A percentile compares a stretch with the other conserved stretches of the same genome.
These are phyloP conservation scores for Neodon shergylaensis DNA, from an alignment of 2,113 vertebrate species.

Conservation along the genomic window DNA sequence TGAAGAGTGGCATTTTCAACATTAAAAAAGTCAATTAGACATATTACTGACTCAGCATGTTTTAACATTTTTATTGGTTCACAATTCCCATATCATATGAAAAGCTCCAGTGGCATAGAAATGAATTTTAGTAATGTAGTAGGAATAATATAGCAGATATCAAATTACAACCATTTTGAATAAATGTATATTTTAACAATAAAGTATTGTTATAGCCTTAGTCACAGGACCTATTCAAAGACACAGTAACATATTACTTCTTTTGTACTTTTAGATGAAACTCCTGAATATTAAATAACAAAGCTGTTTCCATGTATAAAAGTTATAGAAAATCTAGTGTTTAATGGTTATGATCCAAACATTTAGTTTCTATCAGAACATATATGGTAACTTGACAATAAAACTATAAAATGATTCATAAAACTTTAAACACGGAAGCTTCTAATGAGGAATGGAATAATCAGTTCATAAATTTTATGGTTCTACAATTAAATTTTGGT, in stretches of 20 bases:
- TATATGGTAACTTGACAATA: slow-evolving; percentile 42
- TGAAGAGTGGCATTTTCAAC: background rate
- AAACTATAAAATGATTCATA: slow-evolving; percentile 64
- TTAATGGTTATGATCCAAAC: background rate
- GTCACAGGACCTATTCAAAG: background rate
- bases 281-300: background rate
- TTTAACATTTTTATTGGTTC: background rate
- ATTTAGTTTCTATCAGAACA: slow-evolving; percentile 1
- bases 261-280: background rate
- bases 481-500: slow-evolving; percentile 62
- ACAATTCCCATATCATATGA: background rate
- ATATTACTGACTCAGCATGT: background rate
- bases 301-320: background rate
- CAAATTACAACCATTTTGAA: background rate
- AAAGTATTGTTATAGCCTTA: background rate
- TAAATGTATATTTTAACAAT: background rate
- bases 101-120: background rate
- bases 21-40: background rate
- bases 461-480: slow-evolving; percentile 74
- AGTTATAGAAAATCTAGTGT: slow-evolving; percentile 6
- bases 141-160: background rate
- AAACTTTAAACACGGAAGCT: slow-evolving; percentile 69
- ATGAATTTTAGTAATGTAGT: background rate
- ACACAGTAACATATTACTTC: background rate
- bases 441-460: slow-evolving; percentile 68